Base-by-base conservation (phyloP, 2,888 invertebrate genomes). In the Pseudanteris insignis region DNA sequence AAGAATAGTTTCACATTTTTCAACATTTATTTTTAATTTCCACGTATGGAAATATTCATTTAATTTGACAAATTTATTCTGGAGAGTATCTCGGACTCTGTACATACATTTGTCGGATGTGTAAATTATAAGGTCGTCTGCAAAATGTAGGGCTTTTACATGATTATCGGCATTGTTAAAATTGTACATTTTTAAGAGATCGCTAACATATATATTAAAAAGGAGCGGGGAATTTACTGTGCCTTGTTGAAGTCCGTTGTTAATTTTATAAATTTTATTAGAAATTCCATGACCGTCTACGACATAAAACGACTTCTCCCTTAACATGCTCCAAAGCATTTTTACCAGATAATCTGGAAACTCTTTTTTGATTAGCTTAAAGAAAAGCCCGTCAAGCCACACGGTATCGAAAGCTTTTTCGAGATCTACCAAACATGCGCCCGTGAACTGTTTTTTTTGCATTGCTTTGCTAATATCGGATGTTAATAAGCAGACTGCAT, bases 401-500 rank as follows among this genome's bases (percentile, higher is more conserved):
- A 41, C 51, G 7, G 51, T 33, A 26, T 51, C 51, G 10, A 51
- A 41, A 0, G 43, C 36, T 7, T 53, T 53, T 25, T 53, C 37
- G 8, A 53, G 7, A 10, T 44, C 44, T 8, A 41, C 14, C 3
- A 41, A 15, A 9, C 34, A 44, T 3, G 46, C 46, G 8, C 33
- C 36, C 6, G 29, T 24, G 11, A 46, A 34, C 2, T 40, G 29
- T 1, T 29, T 21, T 10, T 30, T 29, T 7, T 11, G 2, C 9
- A 29, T 8, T 1, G 47, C 29, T 13, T 13, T 21, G 15, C 2
- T 29, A 1, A 62, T 28, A 9, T 67, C 66, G 0, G 63, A 66
- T 0, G 44, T 14, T 0, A 68, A 21, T 34, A 57, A 48, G 1
- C 11, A 21, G 0, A 58, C 37, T 5, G 66, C 65, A 26, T 67